phyloP scores from a whole-genome alignment of 2,113 vertebrate genomes.

The Rissa tridactyla region DNA sequence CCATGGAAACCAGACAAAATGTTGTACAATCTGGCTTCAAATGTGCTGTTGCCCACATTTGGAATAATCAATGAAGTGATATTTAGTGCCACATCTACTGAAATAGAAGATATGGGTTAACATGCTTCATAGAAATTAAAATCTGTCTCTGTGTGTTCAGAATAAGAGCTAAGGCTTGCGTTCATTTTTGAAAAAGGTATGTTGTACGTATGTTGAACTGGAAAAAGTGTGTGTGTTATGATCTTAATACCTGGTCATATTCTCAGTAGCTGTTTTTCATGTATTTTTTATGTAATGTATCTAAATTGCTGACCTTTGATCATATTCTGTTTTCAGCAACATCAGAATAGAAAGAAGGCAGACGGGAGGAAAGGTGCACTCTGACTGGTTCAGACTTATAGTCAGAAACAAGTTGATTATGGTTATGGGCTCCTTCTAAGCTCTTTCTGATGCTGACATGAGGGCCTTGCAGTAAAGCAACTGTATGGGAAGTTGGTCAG shows the following conservation, averaged over 20 bases:
- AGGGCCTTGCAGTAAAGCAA: background rate
- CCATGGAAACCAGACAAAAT: background rate
- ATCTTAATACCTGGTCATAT: background rate
- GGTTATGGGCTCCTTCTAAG: background rate
- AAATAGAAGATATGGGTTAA: background rate
- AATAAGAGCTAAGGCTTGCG: background rate
- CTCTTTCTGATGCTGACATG: background rate
- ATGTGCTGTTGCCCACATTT: background rate
- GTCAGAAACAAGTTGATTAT: background rate
- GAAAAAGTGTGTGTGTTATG: background rate
- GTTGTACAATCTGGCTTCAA: background rate
- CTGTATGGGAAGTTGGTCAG: background rate
- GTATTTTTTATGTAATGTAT: background rate
- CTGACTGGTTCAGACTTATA: background rate
- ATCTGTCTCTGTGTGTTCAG: background rate
- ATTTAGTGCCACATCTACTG: background rate
- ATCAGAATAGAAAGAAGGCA: background rate
- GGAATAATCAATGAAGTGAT: background rate
- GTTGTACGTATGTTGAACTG: background rate
- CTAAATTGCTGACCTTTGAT: background rate
- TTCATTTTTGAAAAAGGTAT: background rate
- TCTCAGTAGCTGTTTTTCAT: background rate
- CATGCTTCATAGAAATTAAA: background rate
- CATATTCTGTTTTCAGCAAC: background rate
- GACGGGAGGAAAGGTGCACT: background rate